Conservation (phyloP, 2,888 invertebrate species). For the Heliconius sara region DNA sequence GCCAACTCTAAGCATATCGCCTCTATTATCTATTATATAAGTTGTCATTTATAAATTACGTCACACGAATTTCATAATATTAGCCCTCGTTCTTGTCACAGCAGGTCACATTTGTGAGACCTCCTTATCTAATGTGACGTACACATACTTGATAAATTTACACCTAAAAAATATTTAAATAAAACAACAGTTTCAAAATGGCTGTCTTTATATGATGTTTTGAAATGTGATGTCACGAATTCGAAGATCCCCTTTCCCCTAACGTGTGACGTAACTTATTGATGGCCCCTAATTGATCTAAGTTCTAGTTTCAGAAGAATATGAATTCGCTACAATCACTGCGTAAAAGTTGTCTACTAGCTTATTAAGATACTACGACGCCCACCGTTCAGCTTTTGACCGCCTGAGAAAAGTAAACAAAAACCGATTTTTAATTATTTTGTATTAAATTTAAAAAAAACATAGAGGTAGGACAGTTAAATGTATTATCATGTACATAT, state of each 20-base stretch:
- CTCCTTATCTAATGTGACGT: too few relatives aligned
- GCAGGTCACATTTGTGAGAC: too few relatives aligned
- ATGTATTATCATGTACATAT: slow-evolving; percentile 2
- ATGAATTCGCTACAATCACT: slow-evolving; percentile 29
- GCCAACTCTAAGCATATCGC: not conserved
- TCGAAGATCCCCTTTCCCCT: not conserved
- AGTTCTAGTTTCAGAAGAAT: slow-evolving; percentile 51
- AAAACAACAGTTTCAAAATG: not conserved
- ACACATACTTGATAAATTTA: not conserved
- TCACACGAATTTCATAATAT: not conserved
- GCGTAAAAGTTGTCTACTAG: slow-evolving; percentile 27
- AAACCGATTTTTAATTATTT: slow-evolving; percentile 11
- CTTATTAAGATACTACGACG: slow-evolving; percentile 21
- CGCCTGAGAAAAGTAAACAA: slow-evolving; percentile 28
- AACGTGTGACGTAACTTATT: not conserved
- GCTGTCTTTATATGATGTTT: not conserved
- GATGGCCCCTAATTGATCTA: slow-evolving; percentile 29
- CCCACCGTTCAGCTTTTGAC: slow-evolving; percentile 24
- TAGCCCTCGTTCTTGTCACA: too few relatives aligned
- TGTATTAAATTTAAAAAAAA: not conserved
- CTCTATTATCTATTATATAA: slow-evolving; percentile 14
- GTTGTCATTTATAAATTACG: not conserved
- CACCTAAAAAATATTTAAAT: not conserved
- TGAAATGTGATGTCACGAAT: not conserved
- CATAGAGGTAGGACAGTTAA: not conserved